These are phyloP conservation scores for Scaptomyza reducta DNA, from an alignment of 2,888 invertebrate species.

Conservation along the genomic window DNA sequence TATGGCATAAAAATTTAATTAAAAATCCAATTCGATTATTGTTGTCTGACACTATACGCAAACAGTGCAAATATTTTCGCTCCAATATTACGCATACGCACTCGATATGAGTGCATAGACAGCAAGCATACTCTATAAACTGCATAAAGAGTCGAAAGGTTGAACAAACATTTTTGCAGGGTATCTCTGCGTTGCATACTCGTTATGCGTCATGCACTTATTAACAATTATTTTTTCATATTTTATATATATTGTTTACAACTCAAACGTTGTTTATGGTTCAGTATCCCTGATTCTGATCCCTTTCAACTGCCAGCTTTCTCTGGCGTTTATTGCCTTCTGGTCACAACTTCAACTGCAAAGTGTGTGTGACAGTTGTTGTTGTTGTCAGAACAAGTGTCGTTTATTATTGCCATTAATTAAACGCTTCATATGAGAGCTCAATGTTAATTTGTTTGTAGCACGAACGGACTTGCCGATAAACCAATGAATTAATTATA, in stretches of 20 bases:
- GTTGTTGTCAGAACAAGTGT: conserved; percentile 27
- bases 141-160: too few species aligned
- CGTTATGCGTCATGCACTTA: conserved; percentile 20
- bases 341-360: conserved; percentile 12
- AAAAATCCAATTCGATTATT: conserved; percentile 59
- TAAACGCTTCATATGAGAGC: conserved; percentile 45
- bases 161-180: conserved; percentile 1
- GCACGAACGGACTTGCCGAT: not conserved
- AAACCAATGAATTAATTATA: not conserved
- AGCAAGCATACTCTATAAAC: conserved; percentile 28
- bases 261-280: conserved; percentile 32
- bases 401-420: conserved; percentile 60
- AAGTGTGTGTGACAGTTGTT: conserved; percentile 13
- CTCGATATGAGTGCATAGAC: not conserved
- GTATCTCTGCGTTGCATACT: not conserved
- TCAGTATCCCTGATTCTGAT: conserved; percentile 8
- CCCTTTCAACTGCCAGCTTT: conserved; percentile 4
- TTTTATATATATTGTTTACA: conserved; percentile 34
- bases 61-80: conserved; percentile 33
- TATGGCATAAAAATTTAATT: conserved; percentile 63
- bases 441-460: conserved; percentile 6
- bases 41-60: conserved; percentile 16
- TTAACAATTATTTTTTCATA: conserved; percentile 37
- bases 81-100: conserved; percentile 53
- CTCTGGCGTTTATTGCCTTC: conserved; percentile 21